Base-by-base conservation (phyloP, 2,113 vertebrate genomes). In the Grammomys dolichurus region DNA sequence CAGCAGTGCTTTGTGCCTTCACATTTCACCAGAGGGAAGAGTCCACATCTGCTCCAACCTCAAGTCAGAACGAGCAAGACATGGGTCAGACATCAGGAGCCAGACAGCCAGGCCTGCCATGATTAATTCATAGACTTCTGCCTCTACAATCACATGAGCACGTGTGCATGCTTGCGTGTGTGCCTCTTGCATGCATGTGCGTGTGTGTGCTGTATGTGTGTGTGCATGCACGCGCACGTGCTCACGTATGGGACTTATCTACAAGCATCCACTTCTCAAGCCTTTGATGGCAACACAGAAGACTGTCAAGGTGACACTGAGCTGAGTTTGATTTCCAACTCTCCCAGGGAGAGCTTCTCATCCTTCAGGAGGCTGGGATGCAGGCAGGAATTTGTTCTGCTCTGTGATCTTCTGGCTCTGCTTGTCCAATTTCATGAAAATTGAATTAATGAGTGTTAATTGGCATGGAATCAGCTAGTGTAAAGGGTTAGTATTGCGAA, bases 381-480 rank as follows among this genome's bases (percentile, higher is more conserved):
- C 81, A 22, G 70, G 70, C 54, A 54, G 91, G 9, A 60, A 96
- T 97, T 94, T 76, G 85, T 93, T 95, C 78, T 93, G 90, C 77
- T 95, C 85, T 87, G 65, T 94, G 96, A 96, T 89, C 73, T 80
- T 85, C 77, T 43, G 63, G 26, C 73, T 73, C 92, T 82, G 91
- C 28, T 26, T 80, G 92, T 43, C n/a, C 89, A 96, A 51, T 95
- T 84, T 67, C 77, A 90, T 51, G 75, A 95, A 97, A 96, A 95
- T 48, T 58, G 60, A 51, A 96, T 97, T 96, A 96, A 90, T 63
- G 91, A 87, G 63, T 58, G 67, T 36, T 97, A 96, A 95, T 90
- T 96, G 93, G 90, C 75, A 82, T 63, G 8, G 76, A 93, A 90
- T 88, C 70, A 60, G 28, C 36, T 48, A 36, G 92, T 90, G 96